A percentile compares a stretch with the other conserved stretches of the same genome.
phyloP scores from a whole-genome alignment of 2,888 invertebrate genomes.

The Venusia cambrica region DNA sequence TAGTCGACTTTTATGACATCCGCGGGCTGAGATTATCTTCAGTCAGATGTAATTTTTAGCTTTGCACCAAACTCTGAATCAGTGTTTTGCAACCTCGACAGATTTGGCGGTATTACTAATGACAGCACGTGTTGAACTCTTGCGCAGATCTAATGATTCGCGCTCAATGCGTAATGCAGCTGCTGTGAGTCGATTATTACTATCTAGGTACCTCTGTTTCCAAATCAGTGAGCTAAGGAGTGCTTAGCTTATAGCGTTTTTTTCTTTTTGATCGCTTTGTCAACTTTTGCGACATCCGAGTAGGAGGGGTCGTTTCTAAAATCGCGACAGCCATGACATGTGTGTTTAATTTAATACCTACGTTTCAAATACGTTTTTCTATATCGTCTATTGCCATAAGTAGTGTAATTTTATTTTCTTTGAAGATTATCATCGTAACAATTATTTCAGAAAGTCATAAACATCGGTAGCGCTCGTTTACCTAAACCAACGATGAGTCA shows the following conservation, averaged over 20 bases:
- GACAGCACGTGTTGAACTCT: slow-evolving; percentile 8
- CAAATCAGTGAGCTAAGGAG: not conserved
- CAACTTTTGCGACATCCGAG: no score
- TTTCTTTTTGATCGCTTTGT: no score
- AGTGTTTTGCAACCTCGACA: slow-evolving; percentile 6
- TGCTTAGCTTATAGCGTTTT: no score
- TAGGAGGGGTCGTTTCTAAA: no score
- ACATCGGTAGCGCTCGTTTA: slow-evolving; percentile 33
- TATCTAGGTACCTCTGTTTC: not conserved
- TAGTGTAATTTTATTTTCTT: slow-evolving; percentile 12
- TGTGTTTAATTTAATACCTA: no score
- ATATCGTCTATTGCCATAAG: no score
- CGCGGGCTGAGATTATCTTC: no score
- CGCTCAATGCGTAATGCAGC: not conserved
- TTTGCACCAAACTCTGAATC: no score
- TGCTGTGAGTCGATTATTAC: slow-evolving; percentile 4
- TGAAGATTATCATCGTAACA: slow-evolving; percentile 15
- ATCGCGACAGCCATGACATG: no score
- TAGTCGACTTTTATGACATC: no score
- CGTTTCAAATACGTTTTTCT: no score
- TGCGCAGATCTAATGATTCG: slow-evolving; percentile 6
- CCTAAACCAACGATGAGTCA: slow-evolving; percentile 56
- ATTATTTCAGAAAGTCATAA: slow-evolving; percentile 17
- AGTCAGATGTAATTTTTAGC: no score
- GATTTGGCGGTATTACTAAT: slow-evolving; percentile 11